These are phyloP conservation scores for Yponomeuta evonymella DNA, from an alignment of 2,888 invertebrate species.

Conservation along the genomic window DNA sequence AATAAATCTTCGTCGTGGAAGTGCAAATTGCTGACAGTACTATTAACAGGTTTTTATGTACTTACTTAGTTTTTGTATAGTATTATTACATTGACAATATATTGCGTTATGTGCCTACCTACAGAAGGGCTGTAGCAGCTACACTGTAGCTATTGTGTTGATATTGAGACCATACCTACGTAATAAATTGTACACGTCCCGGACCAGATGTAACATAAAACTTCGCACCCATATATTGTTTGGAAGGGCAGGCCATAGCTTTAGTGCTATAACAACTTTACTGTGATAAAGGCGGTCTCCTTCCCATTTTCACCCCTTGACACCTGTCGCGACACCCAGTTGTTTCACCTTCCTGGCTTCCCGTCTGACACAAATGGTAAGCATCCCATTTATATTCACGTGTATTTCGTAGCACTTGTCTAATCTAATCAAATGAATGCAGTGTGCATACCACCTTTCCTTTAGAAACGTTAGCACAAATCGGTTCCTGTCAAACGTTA, in stretches of 20 bases:
- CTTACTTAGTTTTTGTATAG: too few relatives aligned
- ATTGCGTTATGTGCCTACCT: slow-evolving; percentile 17
- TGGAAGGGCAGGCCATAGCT: slow-evolving; percentile 34
- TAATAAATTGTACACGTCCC: slow-evolving; percentile 43
- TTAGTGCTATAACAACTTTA: slow-evolving; percentile 24
- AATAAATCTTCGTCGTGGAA: too few relatives aligned
- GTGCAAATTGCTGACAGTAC: too few relatives aligned
- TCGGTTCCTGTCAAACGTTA: not conserved
- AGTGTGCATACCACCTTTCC: not conserved
- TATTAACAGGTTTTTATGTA: too few relatives aligned
- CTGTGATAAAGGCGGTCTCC: not conserved
- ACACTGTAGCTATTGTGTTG: slow-evolving; percentile 17
- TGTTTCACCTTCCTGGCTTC: not conserved
- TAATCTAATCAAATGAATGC: not conserved
- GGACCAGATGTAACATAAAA: slow-evolving; percentile 38
- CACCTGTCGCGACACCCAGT: not conserved
- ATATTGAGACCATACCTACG: slow-evolving; percentile 35
- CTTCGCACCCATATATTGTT: slow-evolving; percentile 39
- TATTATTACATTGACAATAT: not conserved
- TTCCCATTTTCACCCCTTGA: not conserved
- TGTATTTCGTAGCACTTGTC: not conserved
- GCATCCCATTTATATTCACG: not conserved
- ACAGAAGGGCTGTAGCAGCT: slow-evolving; percentile 5
- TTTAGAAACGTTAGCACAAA: not conserved
- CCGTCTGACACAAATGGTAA: slow-evolving; percentile 2